phyloP scores from a whole-genome alignment of 1,140 invertebrate genomes.

The Kradibia gibbosae region DNA sequence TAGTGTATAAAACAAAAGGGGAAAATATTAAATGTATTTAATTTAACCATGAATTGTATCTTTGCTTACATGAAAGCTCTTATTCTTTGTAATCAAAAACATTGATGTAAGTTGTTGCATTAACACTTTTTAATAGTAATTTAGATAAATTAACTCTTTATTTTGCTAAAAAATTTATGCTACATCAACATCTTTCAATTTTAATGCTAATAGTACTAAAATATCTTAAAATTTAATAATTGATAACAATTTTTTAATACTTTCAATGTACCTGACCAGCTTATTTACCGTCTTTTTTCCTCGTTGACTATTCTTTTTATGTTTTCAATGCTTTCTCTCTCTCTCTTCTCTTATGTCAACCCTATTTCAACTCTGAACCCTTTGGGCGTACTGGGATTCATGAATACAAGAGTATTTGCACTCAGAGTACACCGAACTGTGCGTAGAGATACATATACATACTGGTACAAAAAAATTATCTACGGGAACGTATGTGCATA shows the following conservation, averaged over 20 bases:
- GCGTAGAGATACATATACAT: conserved; percentile 30
- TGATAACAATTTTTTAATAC: conserved; percentile 17
- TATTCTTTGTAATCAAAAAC: too few species aligned
- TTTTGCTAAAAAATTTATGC: too few species aligned
- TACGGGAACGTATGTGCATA: neutral
- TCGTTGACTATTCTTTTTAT: neutral
- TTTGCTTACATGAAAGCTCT: too few species aligned
- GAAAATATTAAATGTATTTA: too few species aligned
- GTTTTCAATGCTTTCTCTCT: neutral
- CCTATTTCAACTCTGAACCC: neutral
- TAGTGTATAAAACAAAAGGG: too few species aligned
- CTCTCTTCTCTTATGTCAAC: neutral
- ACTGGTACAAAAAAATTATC: conserved; percentile 31
- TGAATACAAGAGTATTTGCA: conserved; percentile 71
- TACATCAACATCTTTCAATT: too few species aligned
- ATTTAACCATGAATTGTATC: too few species aligned
- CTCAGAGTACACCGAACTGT: conserved; percentile 55
- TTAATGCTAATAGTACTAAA: neutral
- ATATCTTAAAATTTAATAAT: neutral
- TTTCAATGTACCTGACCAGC: neutral
- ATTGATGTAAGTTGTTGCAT: too few species aligned
- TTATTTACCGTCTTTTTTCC: conserved; percentile 7
- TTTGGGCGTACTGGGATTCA: conserved; percentile 58
- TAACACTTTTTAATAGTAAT: too few species aligned
- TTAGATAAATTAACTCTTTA: too few species aligned